Conservation (phyloP, 2,888 invertebrate genomes). For the Athalia rosae region DNA sequence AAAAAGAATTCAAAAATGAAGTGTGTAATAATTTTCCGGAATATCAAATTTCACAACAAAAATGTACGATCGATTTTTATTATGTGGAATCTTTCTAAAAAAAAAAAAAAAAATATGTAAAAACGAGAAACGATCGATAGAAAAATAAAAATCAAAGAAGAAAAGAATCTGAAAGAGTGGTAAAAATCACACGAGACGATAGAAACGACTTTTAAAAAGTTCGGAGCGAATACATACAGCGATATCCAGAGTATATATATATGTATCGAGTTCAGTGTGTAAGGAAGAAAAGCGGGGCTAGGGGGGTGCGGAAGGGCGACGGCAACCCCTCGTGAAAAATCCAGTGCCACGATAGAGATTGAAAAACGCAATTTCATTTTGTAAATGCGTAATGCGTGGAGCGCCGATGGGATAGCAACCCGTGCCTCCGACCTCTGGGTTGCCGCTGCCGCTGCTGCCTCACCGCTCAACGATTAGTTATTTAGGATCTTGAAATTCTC, state of each 20-base stretch:
- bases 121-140: neutral
- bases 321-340: slow-evolving; percentile 46
- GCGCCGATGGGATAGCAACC: slow-evolving; percentile 44
- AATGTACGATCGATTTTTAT: neutral
- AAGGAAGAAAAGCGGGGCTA: slow-evolving; percentile 10
- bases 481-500: slow-evolving; percentile 62
- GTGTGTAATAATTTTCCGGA: neutral
- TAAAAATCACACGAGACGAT: neutral
- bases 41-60: neutral
- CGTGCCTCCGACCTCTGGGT: slow-evolving; percentile 14
- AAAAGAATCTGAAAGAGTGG: slow-evolving; percentile 5
- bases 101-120: neutral
- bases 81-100: neutral
- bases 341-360: slow-evolving; percentile 54
- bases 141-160: neutral
- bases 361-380: slow-evolving; percentile 64
- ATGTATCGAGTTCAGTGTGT: neutral
- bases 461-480: slow-evolving; percentile 59
- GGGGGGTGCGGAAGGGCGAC: slow-evolving; percentile 41
- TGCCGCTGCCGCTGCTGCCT: neutral
- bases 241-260: neutral
- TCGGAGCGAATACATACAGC: neutral
- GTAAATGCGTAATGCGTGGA: slow-evolving; percentile 62
- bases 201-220: slow-evolving; percentile 25
- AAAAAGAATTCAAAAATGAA: neutral